Percentiles rank a stretch among this genome's conserved stretches.
Evolutionary conservation across 2,888 invertebrate genomes (phyloP).

Genomic region (Tiliacea citrago): DNA sequence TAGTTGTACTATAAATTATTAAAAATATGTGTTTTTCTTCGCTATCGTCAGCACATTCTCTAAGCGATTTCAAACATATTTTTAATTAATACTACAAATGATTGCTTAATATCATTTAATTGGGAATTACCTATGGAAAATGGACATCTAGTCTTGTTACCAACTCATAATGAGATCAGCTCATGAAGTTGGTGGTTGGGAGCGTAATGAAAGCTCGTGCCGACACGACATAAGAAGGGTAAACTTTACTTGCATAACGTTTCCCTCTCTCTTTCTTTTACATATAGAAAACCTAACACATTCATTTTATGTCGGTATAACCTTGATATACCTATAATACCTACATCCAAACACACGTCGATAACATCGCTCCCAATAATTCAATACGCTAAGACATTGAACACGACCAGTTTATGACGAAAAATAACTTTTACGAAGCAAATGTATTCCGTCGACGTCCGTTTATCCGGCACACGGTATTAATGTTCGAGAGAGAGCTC

Average conservation of each 20-base stretch:
- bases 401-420: conserved; percentile 59
- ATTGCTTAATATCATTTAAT: neutral
- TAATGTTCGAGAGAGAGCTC: conserved; percentile 44
- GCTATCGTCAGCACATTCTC: neutral
- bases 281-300: neutral
- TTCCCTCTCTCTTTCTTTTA: neutral
- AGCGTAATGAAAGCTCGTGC: too few relatives aligned
- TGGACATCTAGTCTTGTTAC: neutral
- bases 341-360: conserved; percentile 10
- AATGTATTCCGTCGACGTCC: conserved; percentile 57
- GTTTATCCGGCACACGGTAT: conserved; percentile 38
- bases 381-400: conserved; percentile 56
- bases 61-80: neutral
- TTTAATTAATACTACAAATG: neutral
- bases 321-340: conserved; percentile 11
- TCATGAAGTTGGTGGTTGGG: too few relatives aligned
- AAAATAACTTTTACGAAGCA: conserved; percentile 60
- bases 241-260: neutral
- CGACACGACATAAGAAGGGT: neutral
- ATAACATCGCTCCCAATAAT: conserved; percentile 36
- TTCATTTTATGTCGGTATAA: neutral
- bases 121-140: neutral
- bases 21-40: neutral
- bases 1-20: too few relatives aligned
- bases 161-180: neutral